These are phyloP conservation scores for Masticophis lateralis DNA, from an alignment of 2,797 vertebrate species.

Conservation along the genomic window DNA sequence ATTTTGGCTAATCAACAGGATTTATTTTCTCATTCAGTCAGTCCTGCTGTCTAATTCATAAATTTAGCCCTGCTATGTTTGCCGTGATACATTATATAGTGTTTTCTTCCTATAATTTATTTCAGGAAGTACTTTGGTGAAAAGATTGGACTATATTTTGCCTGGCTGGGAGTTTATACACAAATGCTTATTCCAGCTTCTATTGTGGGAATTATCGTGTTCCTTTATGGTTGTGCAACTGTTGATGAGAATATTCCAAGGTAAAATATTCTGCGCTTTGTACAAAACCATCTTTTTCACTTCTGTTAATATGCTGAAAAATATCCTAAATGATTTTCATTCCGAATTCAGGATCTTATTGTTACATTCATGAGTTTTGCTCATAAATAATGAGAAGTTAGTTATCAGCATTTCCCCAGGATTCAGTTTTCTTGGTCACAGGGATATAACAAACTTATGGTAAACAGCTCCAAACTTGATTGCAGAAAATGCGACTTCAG, in stretches of 20 bases:
- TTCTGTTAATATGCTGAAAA: neutral
- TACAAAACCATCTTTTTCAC: neutral
- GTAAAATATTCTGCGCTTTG: conserved; percentile 62
- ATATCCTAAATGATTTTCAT: neutral
- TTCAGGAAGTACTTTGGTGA: conserved; percentile 95
- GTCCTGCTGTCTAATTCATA: conserved; percentile 57
- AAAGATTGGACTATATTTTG: conserved; percentile 95
- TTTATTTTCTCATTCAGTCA: conserved; percentile 48
- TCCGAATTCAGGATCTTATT: neutral
- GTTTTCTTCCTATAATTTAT: conserved; percentile 21
- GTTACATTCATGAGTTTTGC: neutral
- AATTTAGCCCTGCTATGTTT: conserved; percentile 59
- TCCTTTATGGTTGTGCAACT: conserved; percentile 92
- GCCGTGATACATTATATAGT: conserved; percentile 51
- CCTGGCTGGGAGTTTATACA: conserved; percentile 97
- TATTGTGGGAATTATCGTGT: conserved; percentile 90
- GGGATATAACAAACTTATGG: neutral
- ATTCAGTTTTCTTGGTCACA: neutral
- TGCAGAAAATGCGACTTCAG: too few relatives aligned
- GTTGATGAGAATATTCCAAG: conserved; percentile 93
- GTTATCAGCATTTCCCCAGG: neutral
- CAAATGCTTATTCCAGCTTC: conserved; percentile 97
- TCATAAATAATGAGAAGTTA: neutral
- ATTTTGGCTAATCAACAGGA: conserved; percentile 55
- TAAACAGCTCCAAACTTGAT: too few relatives aligned